Evolutionary conservation across 2,888 invertebrate genomes (phyloP), one percentile per base, ranked within the genome.

Genomic region (Acleris sparsana): DNA sequence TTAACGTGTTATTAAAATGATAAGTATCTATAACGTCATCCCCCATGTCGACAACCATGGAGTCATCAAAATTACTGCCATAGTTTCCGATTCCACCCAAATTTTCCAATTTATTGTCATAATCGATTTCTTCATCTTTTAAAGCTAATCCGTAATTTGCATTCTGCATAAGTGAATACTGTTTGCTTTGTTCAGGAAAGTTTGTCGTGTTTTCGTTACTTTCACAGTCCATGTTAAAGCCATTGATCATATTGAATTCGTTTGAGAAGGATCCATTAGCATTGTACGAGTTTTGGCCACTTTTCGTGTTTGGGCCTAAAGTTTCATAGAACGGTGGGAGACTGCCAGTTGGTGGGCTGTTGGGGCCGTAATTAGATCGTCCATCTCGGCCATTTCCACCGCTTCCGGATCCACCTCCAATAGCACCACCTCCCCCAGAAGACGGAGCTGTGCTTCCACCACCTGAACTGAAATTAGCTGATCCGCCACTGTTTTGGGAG

Each of bases 251-350:
- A 51, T 95, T 91, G 82, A 96, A 96, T 67, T 94, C 94, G 79
- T 95, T 96, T 25, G 93, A 87, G 75, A 95, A 95, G 72, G 93
- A 94, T 44, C 95, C 93, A 76, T 94, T 94, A 25, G 95, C 95
- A 79, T 95, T 96, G 78, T 95, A 96, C 13, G 94, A 94, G 72
- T 95, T 95, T 78, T 96, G 96, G 16, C 97, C 96, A 59, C 95
- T 95, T 85, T 97, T 97, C 18, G 91, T 89, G 3, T 90, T 90
- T 18, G 92, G 90, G 20, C 91, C 92, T 0, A 97, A 93, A 11
- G 96, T 96, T 87, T 97, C 97, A 84, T 97, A 97, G 80, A 97
- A 97, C 1, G 97, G 97, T n/a, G 97, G 97, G 69, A 97, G 89
- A 60, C 97, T 96, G 16, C 97, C 97, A 0, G 97, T 97, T 1